phyloP scores from a whole-genome alignment of 2,888 invertebrate genomes.

The Phengaris alcon region DNA sequence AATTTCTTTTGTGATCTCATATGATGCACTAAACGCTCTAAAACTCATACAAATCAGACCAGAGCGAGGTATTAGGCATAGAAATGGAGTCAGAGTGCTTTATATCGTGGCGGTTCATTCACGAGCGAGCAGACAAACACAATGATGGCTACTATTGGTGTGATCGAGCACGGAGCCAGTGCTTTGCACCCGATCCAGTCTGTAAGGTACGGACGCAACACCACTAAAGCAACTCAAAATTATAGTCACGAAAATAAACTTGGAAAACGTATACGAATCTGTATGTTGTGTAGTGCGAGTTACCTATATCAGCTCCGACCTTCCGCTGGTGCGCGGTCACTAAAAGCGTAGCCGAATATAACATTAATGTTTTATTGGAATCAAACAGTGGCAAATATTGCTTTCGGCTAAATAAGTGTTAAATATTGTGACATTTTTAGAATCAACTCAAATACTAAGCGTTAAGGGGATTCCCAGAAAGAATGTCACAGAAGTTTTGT shows the following conservation, averaged over 20 bases:
- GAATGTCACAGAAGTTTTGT: constrained; percentile 73
- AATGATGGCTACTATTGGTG: constrained; percentile 74
- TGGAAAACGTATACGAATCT: constrained; percentile 71
- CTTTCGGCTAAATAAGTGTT: constrained; percentile 58
- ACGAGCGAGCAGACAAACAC: constrained; percentile 77
- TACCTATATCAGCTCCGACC: constrained; percentile 85
- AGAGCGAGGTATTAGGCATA: constrained; percentile 70
- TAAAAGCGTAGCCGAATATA: constrained; percentile 79
- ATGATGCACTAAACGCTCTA: constrained; percentile 75
- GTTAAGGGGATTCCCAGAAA: constrained; percentile 68
- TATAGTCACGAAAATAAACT: constrained; percentile 76
- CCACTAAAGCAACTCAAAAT: constrained; percentile 79
- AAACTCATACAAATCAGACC: constrained; percentile 60
- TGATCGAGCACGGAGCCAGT: constrained; percentile 77
- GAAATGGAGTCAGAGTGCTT: constrained; percentile 73
- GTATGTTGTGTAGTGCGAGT: constrained; percentile 80
- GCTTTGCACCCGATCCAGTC: constrained; percentile 78
- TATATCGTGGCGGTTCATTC: constrained; percentile 66
- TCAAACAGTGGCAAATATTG: constrained; percentile 60
- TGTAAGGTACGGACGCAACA: constrained; percentile 79
- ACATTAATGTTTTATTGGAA: constrained; percentile 68
- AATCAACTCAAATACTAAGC: constrained; percentile 40
- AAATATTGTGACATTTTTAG: constrained; percentile 53
- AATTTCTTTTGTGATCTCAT: constrained; percentile 51
- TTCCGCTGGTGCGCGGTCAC: constrained; percentile 86